Base-by-base conservation (phyloP, 2,888 invertebrate genomes). In the Ditula angustiorana region DNA sequence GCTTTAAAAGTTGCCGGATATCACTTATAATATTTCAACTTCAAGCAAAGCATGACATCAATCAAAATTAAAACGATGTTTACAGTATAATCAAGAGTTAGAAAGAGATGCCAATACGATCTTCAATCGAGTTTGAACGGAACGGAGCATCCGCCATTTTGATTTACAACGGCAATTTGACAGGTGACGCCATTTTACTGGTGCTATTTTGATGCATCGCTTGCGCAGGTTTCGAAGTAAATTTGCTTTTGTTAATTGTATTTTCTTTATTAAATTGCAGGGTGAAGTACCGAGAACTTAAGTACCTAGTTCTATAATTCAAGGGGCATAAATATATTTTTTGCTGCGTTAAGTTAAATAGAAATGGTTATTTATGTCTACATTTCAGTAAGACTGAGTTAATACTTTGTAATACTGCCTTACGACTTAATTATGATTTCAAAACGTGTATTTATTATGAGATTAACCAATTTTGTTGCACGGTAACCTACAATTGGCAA, bases 171-270 rank as follows among this genome's bases (percentile, higher is more conserved):
- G 74, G 74, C 69, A 70, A 69, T 71, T 66, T 69, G 68, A 74
- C 77, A 82, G 76, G 79, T 82, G 80, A 78, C 74, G 80, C 82
- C 79, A 83, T 87, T 74, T 77, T 75, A 83, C 83, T 78, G 82
- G 66, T 67, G 71, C 71, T 69, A 75, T 75, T 79, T 77, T 77
- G 66, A 69, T 75, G 75, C 76, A 69, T 69, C 71, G 68, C 68
- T 49, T 44, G 66, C 66, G 64, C 66, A 67, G 50, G 61, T 67
- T 59, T 57, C 19, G 37, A 64, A 19, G 24, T 33, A 28, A 50
- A 52, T 7, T 50, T 30, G 30, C 30, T 21, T 24, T 19, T 50
- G 16, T 30, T 30, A 53, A 53, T 53, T 23, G 7, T 35, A 35
- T 13, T 21, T 46, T 55, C 44, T 33, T 47, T 37, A 55, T 55